These are phyloP conservation scores for Furcifer pardalis DNA, from an alignment of 2,797 vertebrate genomes.

Conservation along the genomic window DNA sequence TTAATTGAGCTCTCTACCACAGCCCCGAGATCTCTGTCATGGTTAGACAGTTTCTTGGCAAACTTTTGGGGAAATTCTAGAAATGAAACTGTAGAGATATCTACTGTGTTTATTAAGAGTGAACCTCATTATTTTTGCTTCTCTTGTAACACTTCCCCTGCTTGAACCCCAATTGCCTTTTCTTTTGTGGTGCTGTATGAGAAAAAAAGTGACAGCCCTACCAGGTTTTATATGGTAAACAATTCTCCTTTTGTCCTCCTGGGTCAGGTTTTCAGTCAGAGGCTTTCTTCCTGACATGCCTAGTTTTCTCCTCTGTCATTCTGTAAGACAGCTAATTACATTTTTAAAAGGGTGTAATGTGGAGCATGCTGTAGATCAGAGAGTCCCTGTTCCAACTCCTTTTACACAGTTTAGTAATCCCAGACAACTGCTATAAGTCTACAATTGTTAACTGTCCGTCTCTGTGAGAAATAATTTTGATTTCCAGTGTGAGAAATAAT, in stretches of 20 bases:
- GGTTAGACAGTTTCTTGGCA: constrained; percentile 31
- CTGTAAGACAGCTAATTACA: constrained; percentile 6
- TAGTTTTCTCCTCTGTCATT: constrained; percentile 20
- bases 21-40: neutral
- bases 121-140: constrained; percentile 20
- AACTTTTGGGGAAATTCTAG: constrained; percentile 38
- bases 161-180: constrained; percentile 24
- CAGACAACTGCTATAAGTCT: constrained; percentile 2
- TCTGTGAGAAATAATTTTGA: neutral
- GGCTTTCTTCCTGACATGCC: constrained; percentile 15
- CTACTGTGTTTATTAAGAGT: neutral
- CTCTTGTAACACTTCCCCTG: constrained; percentile 32
- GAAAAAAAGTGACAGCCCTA: neutral
- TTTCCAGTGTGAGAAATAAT: constrained; percentile 30
- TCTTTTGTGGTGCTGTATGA: neutral
- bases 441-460: constrained; percentile 37
- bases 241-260: constrained; percentile 58
- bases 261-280: constrained; percentile 11
- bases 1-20: neutral
- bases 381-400: neutral
- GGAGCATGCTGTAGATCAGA: neutral
- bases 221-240: constrained; percentile 47
- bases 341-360: neutral
- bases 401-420: neutral
- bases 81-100: neutral